phyloP scores from a whole-genome alignment of 2,888 invertebrate species.

The Creontiades dilutus region DNA sequence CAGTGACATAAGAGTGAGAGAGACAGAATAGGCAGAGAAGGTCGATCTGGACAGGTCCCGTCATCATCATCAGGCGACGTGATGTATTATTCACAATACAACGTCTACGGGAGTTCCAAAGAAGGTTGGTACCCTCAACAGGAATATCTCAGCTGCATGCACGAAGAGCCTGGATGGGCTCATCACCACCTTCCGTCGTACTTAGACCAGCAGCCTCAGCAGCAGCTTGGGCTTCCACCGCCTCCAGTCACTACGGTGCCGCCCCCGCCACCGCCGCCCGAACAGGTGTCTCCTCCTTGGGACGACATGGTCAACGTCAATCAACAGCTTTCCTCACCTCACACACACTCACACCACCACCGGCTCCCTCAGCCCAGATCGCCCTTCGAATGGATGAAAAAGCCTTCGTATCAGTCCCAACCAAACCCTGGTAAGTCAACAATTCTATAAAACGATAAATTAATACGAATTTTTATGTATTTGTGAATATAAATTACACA shows the following conservation, averaged over 20 bases:
- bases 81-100: slow-evolving; percentile 74
- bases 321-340: slow-evolving; percentile 54
- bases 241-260: slow-evolving; percentile 70
- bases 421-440: slow-evolving; percentile 88
- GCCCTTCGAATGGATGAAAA: slow-evolving; percentile 96
- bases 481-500: too few species aligned
- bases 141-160: slow-evolving; percentile 76
- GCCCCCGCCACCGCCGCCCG: slow-evolving; percentile 74
- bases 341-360: slow-evolving; percentile 79
- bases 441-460: too few species aligned
- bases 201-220: slow-evolving; percentile 51
- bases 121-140: slow-evolving; percentile 75
- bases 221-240: slow-evolving; percentile 58
- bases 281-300: slow-evolving; percentile 70
- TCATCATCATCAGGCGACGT: slow-evolving; percentile 12
- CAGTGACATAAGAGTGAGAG: slow-evolving; percentile 15
- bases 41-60: neutral
- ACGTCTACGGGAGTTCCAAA: slow-evolving; percentile 70
- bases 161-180: slow-evolving; percentile 74
- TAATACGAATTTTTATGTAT: too few species aligned
- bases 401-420: slow-evolving; percentile 90
- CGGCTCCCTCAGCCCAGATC: slow-evolving; percentile 87
- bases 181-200: slow-evolving; percentile 63
- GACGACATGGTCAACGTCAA: slow-evolving; percentile 65
- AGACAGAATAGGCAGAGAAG: slow-evolving; percentile 4